Evolutionary conservation across 1,140 invertebrate species (phyloP), one percentile per base, ranked within the genome.

Genomic region (Aplysia californica): DNA sequence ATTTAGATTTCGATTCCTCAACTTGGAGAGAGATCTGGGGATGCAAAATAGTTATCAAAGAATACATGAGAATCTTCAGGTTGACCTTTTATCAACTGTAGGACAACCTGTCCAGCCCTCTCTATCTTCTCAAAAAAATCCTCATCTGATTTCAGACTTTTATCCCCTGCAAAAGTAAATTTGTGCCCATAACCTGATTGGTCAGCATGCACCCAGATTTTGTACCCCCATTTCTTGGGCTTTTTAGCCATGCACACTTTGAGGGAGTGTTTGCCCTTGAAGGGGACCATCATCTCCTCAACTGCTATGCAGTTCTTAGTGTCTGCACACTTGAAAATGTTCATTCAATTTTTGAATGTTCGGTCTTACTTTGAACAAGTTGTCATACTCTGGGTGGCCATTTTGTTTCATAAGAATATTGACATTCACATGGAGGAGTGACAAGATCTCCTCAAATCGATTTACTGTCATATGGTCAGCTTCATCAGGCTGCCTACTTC

Each of bases 1-100:
- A 61, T 61, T 61, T 6, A 61, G 10, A 6, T 61, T 10, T 26
- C 29, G 10, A 18, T 20, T 6, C 58, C 26, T 61, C 26, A 61
- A 31, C 58, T 61, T 31, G 29, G 29, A 6, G 10, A 61, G 58
- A 61, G 29, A 20, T 61, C 58, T 10, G 58, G 58, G 29, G 58
- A 61, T 18, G 58, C 58, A 61, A 61, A 61, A 61, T 61, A 61
- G 58, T 61, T 61, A 26, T 61, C 10, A 61, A 61, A 61, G 26
- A 23, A 61, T 10, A 61, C 58, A 61, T 10, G 29, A 29, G 26
- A 61, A 61, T 31, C 26, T 23, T 61, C 26, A 18, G 58, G 58
- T 31, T 61, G 58, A 6, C 26, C 58, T 10, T 10, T 6, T 23
- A 29, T 6, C 58, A 61, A 23, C 10, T 18, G 18, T 6, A 61